Percentiles rank a stretch among this genome's conserved stretches.
phyloP scores from a whole-genome alignment of 2,113 vertebrate species.

The Poeciliopsis occidentalis region DNA sequence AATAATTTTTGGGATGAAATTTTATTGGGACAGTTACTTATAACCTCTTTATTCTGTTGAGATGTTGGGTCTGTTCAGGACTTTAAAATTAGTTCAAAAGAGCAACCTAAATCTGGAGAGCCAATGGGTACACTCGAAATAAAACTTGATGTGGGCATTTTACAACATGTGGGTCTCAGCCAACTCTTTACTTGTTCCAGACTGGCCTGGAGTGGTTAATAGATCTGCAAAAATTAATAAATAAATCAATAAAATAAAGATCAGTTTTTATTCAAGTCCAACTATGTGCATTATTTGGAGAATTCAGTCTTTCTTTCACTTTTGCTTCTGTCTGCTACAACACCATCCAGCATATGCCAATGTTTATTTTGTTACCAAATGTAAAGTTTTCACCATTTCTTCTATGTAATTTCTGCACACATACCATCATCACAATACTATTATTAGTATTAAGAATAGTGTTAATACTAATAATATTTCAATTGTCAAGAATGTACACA shows the following conservation, averaged over 20 bases:
- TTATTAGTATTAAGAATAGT: background rate
- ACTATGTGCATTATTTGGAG: background rate
- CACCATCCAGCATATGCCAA: too few species aligned
- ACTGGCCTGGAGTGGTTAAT: background rate
- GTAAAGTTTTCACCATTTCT: background rate
- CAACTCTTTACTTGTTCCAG: too few species aligned
- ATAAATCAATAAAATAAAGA: too few species aligned
- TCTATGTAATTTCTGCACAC: background rate
- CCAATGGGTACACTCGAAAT: background rate
- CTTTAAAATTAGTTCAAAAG: background rate
- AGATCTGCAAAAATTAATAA: background rate
- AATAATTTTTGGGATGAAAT: background rate
- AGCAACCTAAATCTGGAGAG: background rate
- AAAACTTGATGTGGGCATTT: background rate
- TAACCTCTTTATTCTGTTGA: background rate
- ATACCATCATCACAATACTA: background rate
- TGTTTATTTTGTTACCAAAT: background rate
- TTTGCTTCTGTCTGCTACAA: too few species aligned
- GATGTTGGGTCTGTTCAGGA: background rate
- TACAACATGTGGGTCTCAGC: background rate
- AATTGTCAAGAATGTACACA: background rate
- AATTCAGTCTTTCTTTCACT: background rate
- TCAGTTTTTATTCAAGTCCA: background rate
- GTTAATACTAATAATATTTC: background rate
- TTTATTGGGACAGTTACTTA: too few species aligned